Base-by-base conservation (phyloP, 1,140 invertebrate species). In the Trichonephila inaurata region DNA sequence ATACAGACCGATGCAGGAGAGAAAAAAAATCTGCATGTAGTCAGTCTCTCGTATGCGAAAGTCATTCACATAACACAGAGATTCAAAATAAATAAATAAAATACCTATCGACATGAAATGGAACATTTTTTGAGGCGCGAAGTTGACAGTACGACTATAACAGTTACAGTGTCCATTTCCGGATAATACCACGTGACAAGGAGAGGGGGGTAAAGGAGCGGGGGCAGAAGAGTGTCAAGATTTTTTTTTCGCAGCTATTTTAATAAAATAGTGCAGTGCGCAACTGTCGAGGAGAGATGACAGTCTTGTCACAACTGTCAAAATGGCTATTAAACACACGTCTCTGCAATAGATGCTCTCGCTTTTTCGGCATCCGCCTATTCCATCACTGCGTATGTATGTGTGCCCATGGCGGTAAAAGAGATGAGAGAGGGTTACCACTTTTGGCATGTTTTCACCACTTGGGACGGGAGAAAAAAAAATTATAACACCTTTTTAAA, bases 281-380 rank as follows among this genome's bases (percentile, higher is more conserved):
- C 69, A 64, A 89, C 51, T 93, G 92, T 93, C 92, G 88, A 88
- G 58, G 33, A 89, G 86, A 69, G 86, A 89, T 88, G 92, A 93
- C 92, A 93, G 85, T 82, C 92, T 89, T 93, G 92, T 93, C 92
- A 89, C 92, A 93, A 89, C 92, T 93, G 92, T 93, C 92, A 93
- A 82, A 89, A 93, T 93, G 92, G 92, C 92, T 93, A 93, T 93
- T 93, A 93, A 93, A 93, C 92, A 93, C 92, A 93, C 92, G 92
- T 93, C 92, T 82, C n/a, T 93, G 85, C 85, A 93, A 93, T 93
- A 64, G 92, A 93, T 93, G 86, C 92, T 77, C 72, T 93, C 92
- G 82, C 91, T 87, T 92, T 91, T 92, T 92, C 85, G 83, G 44
- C 83, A 58, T 83, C 91, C 91, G 83, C 83, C 82, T 92, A 92